Evolutionary conservation across 2,888 invertebrate species (phyloP).

Genomic region (Sarcophaga carnaria): DNA sequence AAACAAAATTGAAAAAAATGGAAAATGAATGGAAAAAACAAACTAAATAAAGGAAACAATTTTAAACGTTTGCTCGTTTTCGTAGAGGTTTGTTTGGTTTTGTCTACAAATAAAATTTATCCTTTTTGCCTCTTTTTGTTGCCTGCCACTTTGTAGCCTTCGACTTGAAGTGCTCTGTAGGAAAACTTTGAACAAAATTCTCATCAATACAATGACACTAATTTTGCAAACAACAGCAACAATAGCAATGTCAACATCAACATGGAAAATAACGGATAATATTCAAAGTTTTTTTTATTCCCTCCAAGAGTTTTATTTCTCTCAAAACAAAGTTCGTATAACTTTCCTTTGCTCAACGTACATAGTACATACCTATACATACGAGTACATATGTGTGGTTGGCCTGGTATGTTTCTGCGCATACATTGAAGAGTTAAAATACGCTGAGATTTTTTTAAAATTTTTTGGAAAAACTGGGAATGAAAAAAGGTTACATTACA

Average conservation of each 20-base stretch:
- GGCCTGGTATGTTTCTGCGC: too few species aligned
- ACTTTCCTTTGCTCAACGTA: too few species aligned
- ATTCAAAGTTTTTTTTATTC: too few species aligned
- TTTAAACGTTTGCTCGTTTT: conserved; percentile 41
- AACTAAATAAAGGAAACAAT: conserved; percentile 6
- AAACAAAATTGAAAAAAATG: not conserved
- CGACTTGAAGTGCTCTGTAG: not conserved
- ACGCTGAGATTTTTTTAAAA: too few species aligned
- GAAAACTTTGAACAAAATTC: conserved; percentile 47
- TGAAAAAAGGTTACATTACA: too few species aligned
- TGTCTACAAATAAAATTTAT: conserved; percentile 48
- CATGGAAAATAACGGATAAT: too few species aligned
- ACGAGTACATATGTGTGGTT: too few species aligned
- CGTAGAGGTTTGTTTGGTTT: conserved; percentile 43
- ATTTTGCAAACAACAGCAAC: not conserved
- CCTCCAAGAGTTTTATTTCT: too few species aligned
- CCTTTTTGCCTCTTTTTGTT: conserved; percentile 39
- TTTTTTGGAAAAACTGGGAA: too few species aligned
- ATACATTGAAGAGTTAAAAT: too few species aligned
- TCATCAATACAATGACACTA: conserved; percentile 51
- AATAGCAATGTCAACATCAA: not conserved
- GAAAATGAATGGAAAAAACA: conserved; percentile 5
- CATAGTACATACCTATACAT: too few species aligned
- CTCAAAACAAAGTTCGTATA: too few species aligned
- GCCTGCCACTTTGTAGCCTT: conserved; percentile 41